A percentile compares a stretch with the other conserved stretches of the same genome.
Evolutionary conservation across 2,113 vertebrate genomes (phyloP).

Genomic region (Eclectus roratus): DNA sequence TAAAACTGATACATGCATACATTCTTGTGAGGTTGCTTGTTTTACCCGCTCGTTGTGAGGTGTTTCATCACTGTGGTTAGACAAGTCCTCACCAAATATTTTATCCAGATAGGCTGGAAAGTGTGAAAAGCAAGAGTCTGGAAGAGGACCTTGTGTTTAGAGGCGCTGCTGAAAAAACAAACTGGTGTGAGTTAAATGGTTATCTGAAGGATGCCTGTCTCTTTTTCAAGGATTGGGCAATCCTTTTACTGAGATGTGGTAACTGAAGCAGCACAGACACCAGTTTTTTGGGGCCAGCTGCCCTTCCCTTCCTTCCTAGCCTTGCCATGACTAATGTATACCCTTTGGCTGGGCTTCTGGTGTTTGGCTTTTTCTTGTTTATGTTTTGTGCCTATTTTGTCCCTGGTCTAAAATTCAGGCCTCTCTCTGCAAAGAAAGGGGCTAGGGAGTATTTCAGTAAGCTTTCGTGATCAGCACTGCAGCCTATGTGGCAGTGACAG

Average conservation of each 20-base stretch:
- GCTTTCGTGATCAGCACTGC: conserved; percentile 85
- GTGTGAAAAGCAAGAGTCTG: not conserved
- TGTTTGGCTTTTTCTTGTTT: conserved; percentile 84
- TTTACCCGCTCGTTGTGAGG: not conserved
- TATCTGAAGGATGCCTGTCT: conserved; percentile 36
- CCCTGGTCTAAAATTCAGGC: conserved; percentile 83
- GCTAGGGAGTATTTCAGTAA: conserved; percentile 89
- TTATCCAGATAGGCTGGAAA: not conserved
- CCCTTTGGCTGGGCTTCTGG: conserved; percentile 87
- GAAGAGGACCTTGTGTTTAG: not conserved
- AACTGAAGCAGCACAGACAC: conserved; percentile 29
- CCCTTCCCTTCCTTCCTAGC: conserved; percentile 54
- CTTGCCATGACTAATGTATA: conserved; percentile 73
- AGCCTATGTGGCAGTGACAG: conserved; percentile 78
- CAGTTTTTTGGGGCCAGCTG: conserved; percentile 21
- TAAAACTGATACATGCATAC: not conserved
- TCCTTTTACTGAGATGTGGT: conserved; percentile 5
- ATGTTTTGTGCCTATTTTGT: conserved; percentile 88
- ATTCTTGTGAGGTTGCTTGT: not conserved
- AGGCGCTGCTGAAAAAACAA: not conserved
- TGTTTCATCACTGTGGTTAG: not conserved
- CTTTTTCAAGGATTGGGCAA: conserved; percentile 36
- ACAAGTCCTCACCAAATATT: not conserved
- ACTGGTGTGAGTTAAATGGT: not conserved
- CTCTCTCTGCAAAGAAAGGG: conserved; percentile 86